Percentiles rank a stretch among this genome's conserved stretches.
Conservation (phyloP, 2,888 invertebrate genomes). For the Ecliptopera silaceata region DNA sequence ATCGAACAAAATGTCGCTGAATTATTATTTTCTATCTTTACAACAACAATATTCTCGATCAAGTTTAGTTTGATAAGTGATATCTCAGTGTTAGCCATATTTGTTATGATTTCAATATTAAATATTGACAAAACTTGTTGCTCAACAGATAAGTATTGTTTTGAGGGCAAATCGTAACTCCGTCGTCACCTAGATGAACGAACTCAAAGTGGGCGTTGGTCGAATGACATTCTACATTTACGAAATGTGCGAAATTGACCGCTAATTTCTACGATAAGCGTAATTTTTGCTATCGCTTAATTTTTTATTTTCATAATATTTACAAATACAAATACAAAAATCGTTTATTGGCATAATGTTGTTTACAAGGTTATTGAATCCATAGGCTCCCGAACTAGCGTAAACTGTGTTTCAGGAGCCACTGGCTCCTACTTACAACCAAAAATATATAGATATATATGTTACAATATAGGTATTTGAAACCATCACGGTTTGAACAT, state of each 20-base stretch:
- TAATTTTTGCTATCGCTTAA: too few species aligned
- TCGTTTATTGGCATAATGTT: too few species aligned
- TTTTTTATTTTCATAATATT: too few species aligned
- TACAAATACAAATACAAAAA: too few species aligned
- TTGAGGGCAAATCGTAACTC: conserved; percentile 40
- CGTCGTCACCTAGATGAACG: conserved; percentile 37
- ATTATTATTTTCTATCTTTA: neutral
- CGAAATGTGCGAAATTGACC: conserved; percentile 10
- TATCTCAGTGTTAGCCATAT: conserved; percentile 9
- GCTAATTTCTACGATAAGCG: conserved; percentile 9
- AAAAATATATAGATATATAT: too few species aligned
- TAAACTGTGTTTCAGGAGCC: neutral
- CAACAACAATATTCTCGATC: conserved; percentile 3
- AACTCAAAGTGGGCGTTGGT: conserved; percentile 44
- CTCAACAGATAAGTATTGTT: conserved; percentile 34
- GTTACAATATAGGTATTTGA: too few species aligned
- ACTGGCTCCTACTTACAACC: neutral
- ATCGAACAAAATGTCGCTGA: neutral
- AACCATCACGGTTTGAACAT: too few species aligned
- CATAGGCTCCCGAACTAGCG: too few species aligned
- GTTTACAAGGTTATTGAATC: too few species aligned
- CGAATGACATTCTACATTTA: conserved; percentile 34
- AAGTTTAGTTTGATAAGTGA: conserved; percentile 2
- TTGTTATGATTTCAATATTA: conserved; percentile 19
- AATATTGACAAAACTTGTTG: conserved; percentile 33